These are phyloP conservation scores for Acromyrmex charruanus DNA, from an alignment of 1,140 invertebrate genomes.

Conservation along the genomic window DNA sequence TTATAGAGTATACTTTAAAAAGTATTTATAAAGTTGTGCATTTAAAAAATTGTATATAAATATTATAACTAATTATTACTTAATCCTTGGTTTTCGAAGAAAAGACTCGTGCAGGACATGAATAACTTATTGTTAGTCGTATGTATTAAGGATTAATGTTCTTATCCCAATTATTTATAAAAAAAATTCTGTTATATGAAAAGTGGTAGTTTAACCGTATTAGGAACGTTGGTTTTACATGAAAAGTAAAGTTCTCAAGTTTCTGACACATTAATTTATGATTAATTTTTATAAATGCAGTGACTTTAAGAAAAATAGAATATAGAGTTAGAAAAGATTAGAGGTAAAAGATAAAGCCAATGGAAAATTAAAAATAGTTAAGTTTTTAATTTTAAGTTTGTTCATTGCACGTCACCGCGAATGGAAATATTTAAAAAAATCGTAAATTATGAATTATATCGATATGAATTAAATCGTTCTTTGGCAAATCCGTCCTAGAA, in stretches of 20 bases:
- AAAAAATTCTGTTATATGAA: neutral
- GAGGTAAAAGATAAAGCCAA: neutral
- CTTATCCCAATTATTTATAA: neutral
- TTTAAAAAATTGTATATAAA: too few relatives aligned
- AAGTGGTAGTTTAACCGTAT: neutral
- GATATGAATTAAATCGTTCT: slow-evolving; percentile 1
- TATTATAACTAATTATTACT: too few relatives aligned
- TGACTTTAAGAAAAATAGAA: neutral
- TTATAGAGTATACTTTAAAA: too few relatives aligned
- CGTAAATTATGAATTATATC: slow-evolving; percentile 12
- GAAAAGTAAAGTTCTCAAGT: neutral
- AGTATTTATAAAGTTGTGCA: too few relatives aligned
- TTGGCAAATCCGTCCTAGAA: neutral
- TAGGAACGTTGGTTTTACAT: too few relatives aligned
- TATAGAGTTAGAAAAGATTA: too few relatives aligned
- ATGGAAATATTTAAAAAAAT: neutral
- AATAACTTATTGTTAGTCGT: too few relatives aligned
- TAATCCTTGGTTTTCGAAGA: too few relatives aligned
- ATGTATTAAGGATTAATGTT: too few relatives aligned
- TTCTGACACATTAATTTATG: too few relatives aligned
- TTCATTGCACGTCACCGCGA: neutral
- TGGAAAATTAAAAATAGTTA: neutral
- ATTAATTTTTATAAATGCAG: neutral
- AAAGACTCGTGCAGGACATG: too few relatives aligned
- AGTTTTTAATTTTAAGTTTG: neutral